Evolutionary conservation across 2,797 vertebrate species (phyloP).

Genomic region (Lepus oiostolus): DNA sequence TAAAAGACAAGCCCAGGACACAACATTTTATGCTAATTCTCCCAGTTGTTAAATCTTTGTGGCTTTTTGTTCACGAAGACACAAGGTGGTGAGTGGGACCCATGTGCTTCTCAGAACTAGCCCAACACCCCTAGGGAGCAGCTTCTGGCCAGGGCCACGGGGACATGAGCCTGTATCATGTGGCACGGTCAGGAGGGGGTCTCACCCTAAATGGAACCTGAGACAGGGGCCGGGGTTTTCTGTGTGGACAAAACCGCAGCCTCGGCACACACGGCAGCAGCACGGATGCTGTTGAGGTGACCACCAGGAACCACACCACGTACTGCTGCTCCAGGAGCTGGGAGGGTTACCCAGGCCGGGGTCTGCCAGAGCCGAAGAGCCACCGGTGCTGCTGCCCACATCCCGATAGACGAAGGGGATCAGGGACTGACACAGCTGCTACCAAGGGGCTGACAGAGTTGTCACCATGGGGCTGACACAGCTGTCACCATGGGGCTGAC

Average conservation of each 20-base stretch:
- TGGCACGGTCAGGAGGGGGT: background rate
- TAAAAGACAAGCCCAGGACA: background rate
- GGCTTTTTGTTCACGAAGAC: background rate
- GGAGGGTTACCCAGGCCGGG: background rate
- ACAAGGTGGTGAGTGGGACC: background rate
- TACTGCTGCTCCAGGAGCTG: background rate
- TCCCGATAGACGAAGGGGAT: background rate
- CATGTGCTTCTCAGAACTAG: background rate
- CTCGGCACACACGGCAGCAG: background rate
- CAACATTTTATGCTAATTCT: constrained; percentile 7
- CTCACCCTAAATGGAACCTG: background rate
- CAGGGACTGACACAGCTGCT: background rate
- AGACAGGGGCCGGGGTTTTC: background rate
- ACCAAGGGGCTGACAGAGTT: no score
- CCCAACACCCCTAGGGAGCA: background rate
- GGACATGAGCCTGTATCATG: background rate
- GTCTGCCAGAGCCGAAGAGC: background rate
- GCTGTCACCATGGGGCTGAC: no score
- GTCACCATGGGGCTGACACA: no score
- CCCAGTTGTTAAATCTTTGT: background rate
- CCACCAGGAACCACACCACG: background rate
- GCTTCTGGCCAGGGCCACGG: background rate
- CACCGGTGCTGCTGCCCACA: background rate
- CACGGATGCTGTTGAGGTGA: background rate
- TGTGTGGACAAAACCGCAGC: background rate